phyloP scores from a whole-genome alignment of 2,797 vertebrate species.

The Catharus ustulatus region DNA sequence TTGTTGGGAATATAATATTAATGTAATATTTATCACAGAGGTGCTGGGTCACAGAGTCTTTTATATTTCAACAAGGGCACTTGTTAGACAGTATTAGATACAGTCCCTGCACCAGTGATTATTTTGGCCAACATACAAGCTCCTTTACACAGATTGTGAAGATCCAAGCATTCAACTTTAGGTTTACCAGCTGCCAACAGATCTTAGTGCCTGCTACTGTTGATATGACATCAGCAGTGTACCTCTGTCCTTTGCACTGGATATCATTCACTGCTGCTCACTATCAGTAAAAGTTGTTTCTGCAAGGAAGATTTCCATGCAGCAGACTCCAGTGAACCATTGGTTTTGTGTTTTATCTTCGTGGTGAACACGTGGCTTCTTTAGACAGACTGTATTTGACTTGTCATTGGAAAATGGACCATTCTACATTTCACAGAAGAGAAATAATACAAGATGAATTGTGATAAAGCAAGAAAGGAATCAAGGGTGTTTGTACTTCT shows the following conservation, averaged over 20 bases:
- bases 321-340: neutral
- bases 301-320: neutral
- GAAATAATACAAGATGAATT: neutral
- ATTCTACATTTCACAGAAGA: neutral
- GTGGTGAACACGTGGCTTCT: neutral
- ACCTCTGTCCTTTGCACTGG: neutral
- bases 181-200: neutral
- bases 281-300: neutral
- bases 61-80: neutral
- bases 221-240: neutral
- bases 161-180: neutral
- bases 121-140: neutral
- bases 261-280: neutral
- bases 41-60: neutral
- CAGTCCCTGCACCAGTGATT: neutral
- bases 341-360: neutral
- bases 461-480: neutral
- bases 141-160: neutral
- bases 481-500: neutral
- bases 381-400: neutral
- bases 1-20: constrained; percentile 9
- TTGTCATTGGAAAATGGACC: neutral
- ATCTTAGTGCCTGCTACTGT: neutral
- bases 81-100: neutral
- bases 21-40: neutral